These are phyloP conservation scores for Heliocidaris tuberculata DNA, from an alignment of 35 echinoderm and acorn worm species.

Conservation along the genomic window DNA sequence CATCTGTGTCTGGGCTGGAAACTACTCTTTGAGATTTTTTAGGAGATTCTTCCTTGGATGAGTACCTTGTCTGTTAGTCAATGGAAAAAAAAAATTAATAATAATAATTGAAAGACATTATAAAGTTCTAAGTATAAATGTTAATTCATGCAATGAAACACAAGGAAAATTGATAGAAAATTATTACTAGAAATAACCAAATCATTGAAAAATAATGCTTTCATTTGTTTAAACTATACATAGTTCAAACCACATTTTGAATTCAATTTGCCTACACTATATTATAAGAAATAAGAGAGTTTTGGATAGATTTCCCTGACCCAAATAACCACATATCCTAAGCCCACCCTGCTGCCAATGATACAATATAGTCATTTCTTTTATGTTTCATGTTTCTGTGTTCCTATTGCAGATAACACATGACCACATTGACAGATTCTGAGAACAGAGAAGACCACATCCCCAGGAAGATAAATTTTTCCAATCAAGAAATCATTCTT, in stretches of 20 bases:
- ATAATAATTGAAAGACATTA: background rate
- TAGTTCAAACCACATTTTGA: no score
- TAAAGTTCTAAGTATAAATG: background rate
- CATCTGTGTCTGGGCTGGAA: constrained; percentile 34
- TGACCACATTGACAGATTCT: background rate
- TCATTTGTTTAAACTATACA: no score
- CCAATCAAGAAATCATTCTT: background rate
- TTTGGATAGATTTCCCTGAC: background rate
- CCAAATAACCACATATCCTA: background rate
- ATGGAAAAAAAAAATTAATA: no score
- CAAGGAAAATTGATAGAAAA: no score
- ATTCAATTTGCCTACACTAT: no score
- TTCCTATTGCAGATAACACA: background rate
- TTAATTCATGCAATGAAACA: no score
- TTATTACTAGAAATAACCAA: no score
- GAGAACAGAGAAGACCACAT: background rate
- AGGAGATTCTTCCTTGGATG: background rate
- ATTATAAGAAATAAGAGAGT: no score
- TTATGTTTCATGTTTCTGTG: background rate
- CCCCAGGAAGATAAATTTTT: background rate
- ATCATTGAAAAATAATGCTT: no score
- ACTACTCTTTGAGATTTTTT: background rate
- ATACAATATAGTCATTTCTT: background rate
- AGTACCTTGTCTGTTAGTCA: background rate
- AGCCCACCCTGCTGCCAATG: background rate